Percentiles rank a stretch among this genome's conserved stretches.
Conservation (phyloP, 2,113 vertebrate genomes). For the Numenius arquata region DNA sequence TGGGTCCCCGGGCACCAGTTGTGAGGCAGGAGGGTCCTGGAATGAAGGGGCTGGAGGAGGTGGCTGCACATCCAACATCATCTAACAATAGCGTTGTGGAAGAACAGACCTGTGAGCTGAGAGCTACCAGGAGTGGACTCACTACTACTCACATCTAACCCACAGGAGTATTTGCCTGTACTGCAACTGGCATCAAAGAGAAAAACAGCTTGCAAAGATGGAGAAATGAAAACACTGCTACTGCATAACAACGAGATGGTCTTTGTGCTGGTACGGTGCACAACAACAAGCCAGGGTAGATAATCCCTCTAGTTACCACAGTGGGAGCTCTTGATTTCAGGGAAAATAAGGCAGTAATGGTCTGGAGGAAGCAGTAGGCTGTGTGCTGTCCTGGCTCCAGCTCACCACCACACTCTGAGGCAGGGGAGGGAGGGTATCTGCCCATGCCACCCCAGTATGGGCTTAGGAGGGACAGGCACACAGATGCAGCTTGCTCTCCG, state of each 20-base stretch:
- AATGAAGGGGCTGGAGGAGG: not conserved
- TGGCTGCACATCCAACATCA: not conserved
- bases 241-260: not conserved
- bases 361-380: not conserved
- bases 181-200: not conserved
- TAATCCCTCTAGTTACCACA: not conserved
- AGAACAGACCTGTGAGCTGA: not conserved
- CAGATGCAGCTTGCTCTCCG: not conserved
- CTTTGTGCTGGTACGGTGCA: not conserved
- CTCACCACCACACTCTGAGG: not conserved
- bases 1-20: not conserved
- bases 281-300: not conserved
- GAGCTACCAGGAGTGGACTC: not conserved
- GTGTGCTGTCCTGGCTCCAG: not conserved
- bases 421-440: not conserved
- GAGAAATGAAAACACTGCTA: not conserved
- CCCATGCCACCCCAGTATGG: no score
- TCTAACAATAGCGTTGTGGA: not conserved
- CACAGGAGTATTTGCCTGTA: not conserved
- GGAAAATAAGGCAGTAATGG: not conserved
- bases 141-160: not conserved
- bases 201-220: not conserved
- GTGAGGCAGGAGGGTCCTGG: not conserved
- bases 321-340: not conserved
- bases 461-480: not conserved